A percentile compares a stretch with the other conserved stretches of the same genome.
phyloP scores from a whole-genome alignment of 2,113 vertebrate genomes.

The Rattus rattus region DNA sequence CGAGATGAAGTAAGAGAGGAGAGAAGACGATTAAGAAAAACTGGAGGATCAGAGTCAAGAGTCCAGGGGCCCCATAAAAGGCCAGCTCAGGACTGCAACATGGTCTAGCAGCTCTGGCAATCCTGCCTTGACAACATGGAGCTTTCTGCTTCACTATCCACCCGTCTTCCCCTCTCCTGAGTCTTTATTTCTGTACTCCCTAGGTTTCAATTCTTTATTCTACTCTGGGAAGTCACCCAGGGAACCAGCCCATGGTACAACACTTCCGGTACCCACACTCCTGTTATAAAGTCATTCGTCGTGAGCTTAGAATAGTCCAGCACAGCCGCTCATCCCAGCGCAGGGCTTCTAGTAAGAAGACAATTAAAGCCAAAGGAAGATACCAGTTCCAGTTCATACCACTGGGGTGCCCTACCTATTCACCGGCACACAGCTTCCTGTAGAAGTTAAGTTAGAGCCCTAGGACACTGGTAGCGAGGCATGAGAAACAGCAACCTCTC shows the following conservation, averaged over 20 bases:
- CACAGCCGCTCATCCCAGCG: neutral
- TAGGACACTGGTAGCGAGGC: neutral
- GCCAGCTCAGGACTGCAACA: too few species aligned
- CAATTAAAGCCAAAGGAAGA: neutral
- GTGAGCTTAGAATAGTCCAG: neutral
- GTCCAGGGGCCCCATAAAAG: neutral
- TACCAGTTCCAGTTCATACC: neutral
- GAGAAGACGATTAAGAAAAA: neutral
- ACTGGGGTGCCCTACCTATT: too few species aligned
- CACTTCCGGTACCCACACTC: neutral
- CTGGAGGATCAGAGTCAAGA: neutral
- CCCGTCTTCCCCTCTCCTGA: neutral
- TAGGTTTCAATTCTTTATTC: neutral
- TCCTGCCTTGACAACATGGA: neutral
- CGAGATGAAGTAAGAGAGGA: neutral
- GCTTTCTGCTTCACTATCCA: neutral
- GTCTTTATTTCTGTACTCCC: neutral
- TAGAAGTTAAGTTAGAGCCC: neutral
- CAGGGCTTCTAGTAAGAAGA: neutral
- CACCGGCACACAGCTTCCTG: too few species aligned
- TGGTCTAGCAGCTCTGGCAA: neutral
- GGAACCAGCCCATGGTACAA: neutral
- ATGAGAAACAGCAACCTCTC: neutral
- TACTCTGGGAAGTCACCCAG: neutral
- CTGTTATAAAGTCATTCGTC: neutral